Evolutionary conservation across 2,888 invertebrate genomes (phyloP).

Genomic region (Synergus japonicus): DNA sequence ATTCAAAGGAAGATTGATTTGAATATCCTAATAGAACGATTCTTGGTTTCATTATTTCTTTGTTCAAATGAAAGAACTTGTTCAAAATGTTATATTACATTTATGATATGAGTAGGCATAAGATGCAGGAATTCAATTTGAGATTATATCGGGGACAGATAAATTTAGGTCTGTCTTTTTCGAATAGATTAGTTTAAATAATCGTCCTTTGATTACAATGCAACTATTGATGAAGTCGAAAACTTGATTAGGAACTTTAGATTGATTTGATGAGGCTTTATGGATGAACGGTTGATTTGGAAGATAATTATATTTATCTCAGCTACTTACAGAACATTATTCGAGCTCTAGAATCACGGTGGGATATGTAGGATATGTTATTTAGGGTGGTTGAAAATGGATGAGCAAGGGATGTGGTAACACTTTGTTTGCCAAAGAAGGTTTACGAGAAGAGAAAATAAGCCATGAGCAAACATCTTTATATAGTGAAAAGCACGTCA

Average conservation of each 20-base stretch:
- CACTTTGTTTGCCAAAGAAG: conserved; percentile 22
- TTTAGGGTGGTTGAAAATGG: conserved; percentile 14
- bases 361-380: neutral
- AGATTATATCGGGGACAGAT: too few relatives aligned
- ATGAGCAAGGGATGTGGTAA: neutral
- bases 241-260: too few relatives aligned
- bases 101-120: neutral
- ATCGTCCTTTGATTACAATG: too few relatives aligned
- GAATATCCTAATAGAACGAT: conserved; percentile 8
- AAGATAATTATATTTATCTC: too few relatives aligned
- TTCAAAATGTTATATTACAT: neutral
- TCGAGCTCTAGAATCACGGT: neutral
- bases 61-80: neutral
- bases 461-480: conserved; percentile 62
- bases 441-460: conserved; percentile 44
- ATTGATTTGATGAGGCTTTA: too few relatives aligned
- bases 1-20: conserved; percentile 28
- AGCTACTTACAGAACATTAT: too few relatives aligned
- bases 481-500: conserved; percentile 61
- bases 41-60: neutral
- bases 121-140: too few relatives aligned
- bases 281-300: too few relatives aligned
- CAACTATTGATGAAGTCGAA: too few relatives aligned
- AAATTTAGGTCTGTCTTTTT: too few relatives aligned
- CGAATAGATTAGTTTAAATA: too few relatives aligned